Base-by-base conservation (phyloP, 2,113 vertebrate genomes). In the Noturus placidus region DNA sequence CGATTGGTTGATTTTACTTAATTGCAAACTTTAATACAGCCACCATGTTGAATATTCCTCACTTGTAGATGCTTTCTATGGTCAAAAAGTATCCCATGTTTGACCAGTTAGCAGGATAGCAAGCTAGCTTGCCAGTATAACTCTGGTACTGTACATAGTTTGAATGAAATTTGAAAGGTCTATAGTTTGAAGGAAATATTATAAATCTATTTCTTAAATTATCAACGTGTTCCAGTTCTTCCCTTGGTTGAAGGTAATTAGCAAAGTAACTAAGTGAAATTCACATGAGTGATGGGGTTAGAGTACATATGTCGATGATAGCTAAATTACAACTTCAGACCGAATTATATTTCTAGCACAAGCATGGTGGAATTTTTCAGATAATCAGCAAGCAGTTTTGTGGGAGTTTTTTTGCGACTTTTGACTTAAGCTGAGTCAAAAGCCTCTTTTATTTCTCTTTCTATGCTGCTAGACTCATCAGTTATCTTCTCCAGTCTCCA, bases 391-490 rank as follows among this genome's bases (percentile, higher is more conserved):
- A 69, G n/a, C n/a, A 69, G 14, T 33, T 70, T 70, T 14, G 30
- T 35, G 0, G 6, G 42, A 0, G 42, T 6, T 33, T 69, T 69
- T 70, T 70, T 2, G 5, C 57, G 83, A 86, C 76, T 74, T 70
- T 33, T 69, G 67, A 88, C 69, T 67, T 82, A 8, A 57, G 46
- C 46, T 50, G 46, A 50, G 46, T 50, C 46, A 50, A 92, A 90
- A 82, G 90, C 89, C 83, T 91, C 87, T 94, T 92, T 94, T 95
- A 93, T 95, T 94, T 92, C 92, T 91, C 91, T 90, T 93, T 89
- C 76, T 87, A 83, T 90, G 88, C 94, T 94, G 95, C 92, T 95
- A 94, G 95, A 95, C 93, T 94, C 95, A 96, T 96, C 94, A 95
- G 92, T 93, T 94, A 94, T 94, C 93, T 93, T 94, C 91, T 90